phyloP scores from a whole-genome alignment of 2,113 vertebrate species.

The Loxodonta africana region DNA sequence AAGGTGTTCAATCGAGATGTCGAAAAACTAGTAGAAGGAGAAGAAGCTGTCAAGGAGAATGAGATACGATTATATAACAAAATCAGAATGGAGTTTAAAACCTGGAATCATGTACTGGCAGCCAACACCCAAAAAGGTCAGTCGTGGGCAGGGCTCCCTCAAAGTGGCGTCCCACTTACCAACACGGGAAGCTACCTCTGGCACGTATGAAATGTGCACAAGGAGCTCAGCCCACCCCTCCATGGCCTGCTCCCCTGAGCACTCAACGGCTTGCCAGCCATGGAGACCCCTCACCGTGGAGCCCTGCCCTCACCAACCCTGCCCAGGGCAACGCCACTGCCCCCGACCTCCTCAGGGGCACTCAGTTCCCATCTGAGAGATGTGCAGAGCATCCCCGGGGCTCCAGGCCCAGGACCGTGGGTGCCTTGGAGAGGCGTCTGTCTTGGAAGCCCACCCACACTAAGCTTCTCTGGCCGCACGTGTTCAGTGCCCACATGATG shows the following conservation, averaged over 20 bases:
- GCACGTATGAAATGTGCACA: accelerated
- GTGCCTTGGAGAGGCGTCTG: background rate
- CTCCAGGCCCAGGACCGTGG: accelerated
- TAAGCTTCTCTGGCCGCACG: background rate
- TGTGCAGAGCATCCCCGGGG: background rate
- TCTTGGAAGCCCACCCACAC: too few relatives aligned
- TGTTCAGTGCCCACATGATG: too few relatives aligned
- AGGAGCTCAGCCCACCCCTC: accelerated
- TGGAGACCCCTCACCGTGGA: accelerated
- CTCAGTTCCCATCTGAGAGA: background rate
- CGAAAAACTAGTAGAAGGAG: constrained; percentile 85
- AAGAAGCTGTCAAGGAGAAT: constrained; percentile 86
- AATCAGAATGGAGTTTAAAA: constrained; percentile 86
- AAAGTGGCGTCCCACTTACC: background rate
- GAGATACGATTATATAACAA: constrained; percentile 85
- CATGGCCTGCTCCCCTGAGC: accelerated
- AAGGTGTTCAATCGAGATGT: constrained; percentile 87
- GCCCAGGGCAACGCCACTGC: background rate
- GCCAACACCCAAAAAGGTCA: constrained; percentile 78
- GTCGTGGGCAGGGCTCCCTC: background rate
- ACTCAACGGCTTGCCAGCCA: too few relatives aligned
- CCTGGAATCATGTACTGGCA: constrained; percentile 82
- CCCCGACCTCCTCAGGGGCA: too few relatives aligned
- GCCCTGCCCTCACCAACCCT: accelerated
- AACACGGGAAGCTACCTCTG: background rate